A percentile compares a stretch with the other conserved stretches of the same genome.
phyloP scores from a whole-genome alignment of 2,113 vertebrate species.

The Struthidea cinerea region DNA sequence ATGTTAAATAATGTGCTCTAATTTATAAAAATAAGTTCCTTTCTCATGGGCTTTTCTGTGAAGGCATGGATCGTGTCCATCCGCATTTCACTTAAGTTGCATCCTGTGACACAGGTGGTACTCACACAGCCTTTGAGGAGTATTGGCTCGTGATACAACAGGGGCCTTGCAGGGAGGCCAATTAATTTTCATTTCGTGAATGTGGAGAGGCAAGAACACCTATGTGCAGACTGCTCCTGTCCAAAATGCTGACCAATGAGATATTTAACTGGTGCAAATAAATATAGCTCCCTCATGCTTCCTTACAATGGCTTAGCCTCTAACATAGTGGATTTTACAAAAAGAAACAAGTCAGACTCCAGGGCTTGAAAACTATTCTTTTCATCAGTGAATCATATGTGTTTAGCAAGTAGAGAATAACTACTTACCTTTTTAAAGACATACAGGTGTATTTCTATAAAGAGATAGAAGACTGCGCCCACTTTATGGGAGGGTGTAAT shows the following conservation, averaged over 20 bases:
- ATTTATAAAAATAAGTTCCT: neutral
- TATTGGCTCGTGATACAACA: neutral
- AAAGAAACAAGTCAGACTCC: neutral
- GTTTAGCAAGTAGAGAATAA: neutral
- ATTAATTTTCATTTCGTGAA: neutral
- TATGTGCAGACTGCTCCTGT: neutral
- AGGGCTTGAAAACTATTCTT: neutral
- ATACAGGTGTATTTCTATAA: neutral
- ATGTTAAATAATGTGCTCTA: neutral
- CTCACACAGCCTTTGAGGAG: neutral
- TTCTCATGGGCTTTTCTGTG: neutral
- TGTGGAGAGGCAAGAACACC: neutral
- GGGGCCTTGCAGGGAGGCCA: neutral
- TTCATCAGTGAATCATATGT: neutral
- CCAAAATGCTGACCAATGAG: neutral
- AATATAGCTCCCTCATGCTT: neutral
- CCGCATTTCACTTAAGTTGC: neutral
- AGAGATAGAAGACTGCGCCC: neutral
- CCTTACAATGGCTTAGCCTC: neutral
- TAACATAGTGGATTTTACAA: neutral
- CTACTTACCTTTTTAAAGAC: neutral
- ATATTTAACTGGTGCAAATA: neutral
- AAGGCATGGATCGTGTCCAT: neutral
- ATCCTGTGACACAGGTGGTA: fast-evolving
- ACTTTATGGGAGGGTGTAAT: neutral